Base-by-base conservation (phyloP, 2,888 invertebrate genomes). In the Spisula subtruncata region DNA sequence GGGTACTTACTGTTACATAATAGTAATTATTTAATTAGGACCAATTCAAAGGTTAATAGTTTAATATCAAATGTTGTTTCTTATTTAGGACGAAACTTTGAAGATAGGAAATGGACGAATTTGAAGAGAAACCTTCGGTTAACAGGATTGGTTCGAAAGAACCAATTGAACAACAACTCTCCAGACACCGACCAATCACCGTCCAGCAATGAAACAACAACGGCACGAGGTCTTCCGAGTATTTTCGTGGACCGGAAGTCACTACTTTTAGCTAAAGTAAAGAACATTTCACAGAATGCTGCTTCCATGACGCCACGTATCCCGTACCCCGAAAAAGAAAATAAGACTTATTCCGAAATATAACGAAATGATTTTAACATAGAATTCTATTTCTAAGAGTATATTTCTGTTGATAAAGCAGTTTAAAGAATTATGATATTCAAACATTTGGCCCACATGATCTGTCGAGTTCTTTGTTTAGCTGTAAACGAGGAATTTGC, bases 91-190 rank as follows among this genome's bases (percentile, higher is more conserved):
- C 81, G 81, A 29, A 83, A n/a, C 14, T 66, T 48, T 16, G 84
- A 71, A 71, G 35, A 60, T 5, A 84, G 79, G 81, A 93, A 91
- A 82, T 91, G 91, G 91, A 75, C 75, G 18, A 81, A 82, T 6
- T 79, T 90, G n/a, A 93, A 90, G 86, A 89, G 86, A 89, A 87
- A 87, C 48, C 83, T 91, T 5, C 87, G 85, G 18, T 75, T 90
- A 5, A 87, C 83, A 20, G 85, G 89, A 32, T 48, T 84, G 29
- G 46, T 80, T 8, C 87, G 86, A 56, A 48, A 25, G 60, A 75
- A 35, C 56, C 79, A 41, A 48, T 56, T 51, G 51, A 54, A 20
- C 46, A 41, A 32, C 60, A 71, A 4, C 10, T 46, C 60, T 81
- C 46, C 4, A 20, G n/a, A n/a, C 20, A 29, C 16, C 32, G 20